Evolutionary conservation across 2,113 vertebrate genomes (phyloP), one percentile per base, ranked within the genome.

Genomic region (Gobius niger): DNA sequence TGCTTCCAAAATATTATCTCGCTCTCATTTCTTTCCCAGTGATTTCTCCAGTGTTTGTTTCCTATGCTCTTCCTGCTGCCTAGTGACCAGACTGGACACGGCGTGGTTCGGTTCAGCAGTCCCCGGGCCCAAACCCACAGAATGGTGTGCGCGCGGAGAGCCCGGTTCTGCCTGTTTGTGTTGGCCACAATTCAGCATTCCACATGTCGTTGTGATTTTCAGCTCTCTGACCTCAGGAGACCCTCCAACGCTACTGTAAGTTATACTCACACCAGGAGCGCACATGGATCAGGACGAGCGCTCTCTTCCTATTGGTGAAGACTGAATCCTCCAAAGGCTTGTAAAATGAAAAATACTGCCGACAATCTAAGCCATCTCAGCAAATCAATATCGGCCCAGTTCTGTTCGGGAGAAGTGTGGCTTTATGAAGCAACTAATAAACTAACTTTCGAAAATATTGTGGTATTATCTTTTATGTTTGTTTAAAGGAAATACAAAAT

Each of bases 181-280:
- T 90, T 92, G 92, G 91, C 91, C 83, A 68, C 82, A 56, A 71
- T 51, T 82, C 84, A 83, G 88, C 91, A 93, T 92, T 92, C 91
- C 92, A 89, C 92, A 90, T 90, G 90, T 92, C 92, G 91, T 91
- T 91, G 91, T 92, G 89, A 91, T 90, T 88, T 91, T 90, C 88
- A 86, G 88, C 85, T 91, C 85, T 57, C 82, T 91, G 91, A 92
- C 91, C 91, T 92, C 91, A 91, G 78, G 89, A 91, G 91, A 91
- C 89, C 86, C 91, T 88, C 80, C 82, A 34, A 79, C 72, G 60
- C 88, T 89, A 88, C 89, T 87, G 89, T 87, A 89, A 87, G 87
- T 88, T 72, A 83, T 62, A 73, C 82, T 84, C 84, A 82, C 87
- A 89, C 83, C 87, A 83, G 89, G 89, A 87, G 86, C 80, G 67